A percentile compares a stretch with the other conserved stretches of the same genome.
Evolutionary conservation across 2,113 vertebrate genomes (phyloP).

Genomic region (Pungitius pungitius): DNA sequence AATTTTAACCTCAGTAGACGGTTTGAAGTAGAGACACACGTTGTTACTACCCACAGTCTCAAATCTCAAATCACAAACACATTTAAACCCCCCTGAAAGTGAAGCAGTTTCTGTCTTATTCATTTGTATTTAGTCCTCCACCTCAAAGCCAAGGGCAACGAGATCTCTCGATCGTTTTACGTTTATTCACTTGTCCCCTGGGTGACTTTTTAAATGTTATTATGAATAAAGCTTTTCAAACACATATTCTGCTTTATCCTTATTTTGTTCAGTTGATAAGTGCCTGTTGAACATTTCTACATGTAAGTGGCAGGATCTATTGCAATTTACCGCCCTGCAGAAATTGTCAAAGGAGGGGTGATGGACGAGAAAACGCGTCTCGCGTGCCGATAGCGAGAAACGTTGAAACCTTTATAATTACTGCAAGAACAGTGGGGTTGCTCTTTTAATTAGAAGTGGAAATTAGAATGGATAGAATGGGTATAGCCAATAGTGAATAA

Average conservation of each 20-base stretch:
- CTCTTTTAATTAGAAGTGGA: slow-evolving; percentile 22
- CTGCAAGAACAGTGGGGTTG: slow-evolving; percentile 27
- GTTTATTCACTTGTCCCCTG: slow-evolving; percentile 38
- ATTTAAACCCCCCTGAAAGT: slow-evolving; percentile 1
- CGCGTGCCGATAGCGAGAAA: slow-evolving; percentile 29
- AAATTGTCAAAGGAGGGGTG: slow-evolving; percentile 10
- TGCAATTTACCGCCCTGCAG: slow-evolving; percentile 32
- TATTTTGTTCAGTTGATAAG: slow-evolving; percentile 9
- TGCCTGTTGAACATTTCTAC: slow-evolving; percentile 29
- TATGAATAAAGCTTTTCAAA: slow-evolving; percentile 56
- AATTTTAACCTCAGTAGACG: slow-evolving; percentile 26
- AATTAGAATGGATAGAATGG: slow-evolving; percentile 22
- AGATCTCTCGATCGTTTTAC: slow-evolving; percentile 33
- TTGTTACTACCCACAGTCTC: neutral
- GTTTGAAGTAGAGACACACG: neutral
- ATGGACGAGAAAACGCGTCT: slow-evolving; percentile 24
- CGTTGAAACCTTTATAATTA: slow-evolving; percentile 47
- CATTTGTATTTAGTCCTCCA: slow-evolving; percentile 14
- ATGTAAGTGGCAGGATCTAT: slow-evolving; percentile 24
- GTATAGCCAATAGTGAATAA: slow-evolving; percentile 14
- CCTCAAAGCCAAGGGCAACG: slow-evolving; percentile 13
- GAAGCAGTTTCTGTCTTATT: neutral
- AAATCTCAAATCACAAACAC: neutral
- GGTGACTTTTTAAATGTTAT: slow-evolving; percentile 47
- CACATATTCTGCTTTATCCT: neutral